Evolutionary conservation across 2,113 vertebrate genomes (phyloP).

Genomic region (Motacilla tschutschensis): DNA sequence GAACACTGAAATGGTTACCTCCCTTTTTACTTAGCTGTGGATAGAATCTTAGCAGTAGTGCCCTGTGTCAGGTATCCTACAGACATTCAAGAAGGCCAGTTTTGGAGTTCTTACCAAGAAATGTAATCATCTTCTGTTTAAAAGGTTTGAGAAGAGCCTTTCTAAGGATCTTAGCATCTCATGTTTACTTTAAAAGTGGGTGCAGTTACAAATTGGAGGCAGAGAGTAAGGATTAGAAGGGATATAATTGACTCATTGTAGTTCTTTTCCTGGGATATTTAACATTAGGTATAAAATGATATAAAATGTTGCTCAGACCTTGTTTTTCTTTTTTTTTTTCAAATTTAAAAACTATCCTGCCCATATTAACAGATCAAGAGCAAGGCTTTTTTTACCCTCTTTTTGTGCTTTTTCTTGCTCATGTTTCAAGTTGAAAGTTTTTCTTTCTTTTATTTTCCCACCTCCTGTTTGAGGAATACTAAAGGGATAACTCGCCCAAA

Average conservation of each 20-base stretch:
- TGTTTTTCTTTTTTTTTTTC: background rate
- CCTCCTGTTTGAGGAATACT: background rate
- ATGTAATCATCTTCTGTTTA: background rate
- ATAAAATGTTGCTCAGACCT: background rate
- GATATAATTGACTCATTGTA: background rate
- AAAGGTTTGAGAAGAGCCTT: background rate
- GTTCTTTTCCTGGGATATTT: background rate
- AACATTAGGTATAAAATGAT: background rate
- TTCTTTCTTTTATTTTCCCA: accelerated
- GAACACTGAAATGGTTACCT: background rate
- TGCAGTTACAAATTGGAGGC: background rate
- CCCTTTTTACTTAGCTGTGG: background rate
- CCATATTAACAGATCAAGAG: background rate
- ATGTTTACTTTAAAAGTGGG: background rate
- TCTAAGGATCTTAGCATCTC: background rate
- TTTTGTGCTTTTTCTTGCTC: background rate
- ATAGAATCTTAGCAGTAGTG: background rate
- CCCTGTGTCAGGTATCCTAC: background rate
- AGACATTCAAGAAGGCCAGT: background rate
- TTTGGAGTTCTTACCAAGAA: background rate
- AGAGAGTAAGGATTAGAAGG: background rate
- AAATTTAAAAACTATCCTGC: background rate
- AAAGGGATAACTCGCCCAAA: background rate
- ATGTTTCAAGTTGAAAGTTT: accelerated
- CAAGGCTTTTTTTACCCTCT: background rate